Evolutionary conservation across 2,888 invertebrate species (phyloP).

Genomic region (Drosophila tanythrix): DNA sequence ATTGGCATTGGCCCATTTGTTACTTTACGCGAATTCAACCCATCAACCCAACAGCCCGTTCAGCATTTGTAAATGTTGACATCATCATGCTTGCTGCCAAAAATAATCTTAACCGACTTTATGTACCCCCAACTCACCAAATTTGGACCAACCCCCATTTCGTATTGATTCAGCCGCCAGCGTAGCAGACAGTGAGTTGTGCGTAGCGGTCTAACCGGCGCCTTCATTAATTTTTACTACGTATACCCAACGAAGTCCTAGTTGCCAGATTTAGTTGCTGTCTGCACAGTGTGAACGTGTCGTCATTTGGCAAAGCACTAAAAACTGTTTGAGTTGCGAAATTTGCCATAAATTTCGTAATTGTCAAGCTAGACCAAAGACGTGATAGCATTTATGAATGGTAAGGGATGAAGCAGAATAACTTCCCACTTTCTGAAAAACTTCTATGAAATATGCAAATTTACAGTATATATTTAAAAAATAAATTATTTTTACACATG

Average conservation of each 20-base stretch:
- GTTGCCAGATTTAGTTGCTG: constrained; percentile 24
- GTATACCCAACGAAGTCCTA: constrained; percentile 40
- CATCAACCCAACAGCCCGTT: not conserved
- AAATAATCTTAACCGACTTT: constrained; percentile 15
- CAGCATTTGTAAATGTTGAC: constrained; percentile 31
- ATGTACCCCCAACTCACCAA: constrained; percentile 1
- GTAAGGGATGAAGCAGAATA: not conserved
- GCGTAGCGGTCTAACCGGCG: constrained; percentile 59
- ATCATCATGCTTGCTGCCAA: constrained; percentile 42
- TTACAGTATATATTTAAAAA: not conserved
- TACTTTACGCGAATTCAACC: not conserved
- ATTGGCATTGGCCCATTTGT: constrained; percentile 12
- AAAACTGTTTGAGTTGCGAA: constrained; percentile 15
- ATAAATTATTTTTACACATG: not conserved
- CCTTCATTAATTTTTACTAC: constrained; percentile 56
- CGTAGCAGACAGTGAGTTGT: constrained; percentile 25
- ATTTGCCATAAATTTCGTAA: not conserved
- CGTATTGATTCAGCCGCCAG: constrained; percentile 1
- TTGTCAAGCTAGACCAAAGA: not conserved
- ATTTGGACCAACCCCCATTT: constrained; percentile 23
- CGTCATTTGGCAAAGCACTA: constrained; percentile 15
- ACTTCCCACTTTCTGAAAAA: not conserved
- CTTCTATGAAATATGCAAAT: not conserved
- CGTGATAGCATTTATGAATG: not conserved
- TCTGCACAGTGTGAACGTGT: constrained; percentile 10